phyloP scores from a whole-genome alignment of 2,888 invertebrate genomes.

The Scaptomyza tumidula region DNA sequence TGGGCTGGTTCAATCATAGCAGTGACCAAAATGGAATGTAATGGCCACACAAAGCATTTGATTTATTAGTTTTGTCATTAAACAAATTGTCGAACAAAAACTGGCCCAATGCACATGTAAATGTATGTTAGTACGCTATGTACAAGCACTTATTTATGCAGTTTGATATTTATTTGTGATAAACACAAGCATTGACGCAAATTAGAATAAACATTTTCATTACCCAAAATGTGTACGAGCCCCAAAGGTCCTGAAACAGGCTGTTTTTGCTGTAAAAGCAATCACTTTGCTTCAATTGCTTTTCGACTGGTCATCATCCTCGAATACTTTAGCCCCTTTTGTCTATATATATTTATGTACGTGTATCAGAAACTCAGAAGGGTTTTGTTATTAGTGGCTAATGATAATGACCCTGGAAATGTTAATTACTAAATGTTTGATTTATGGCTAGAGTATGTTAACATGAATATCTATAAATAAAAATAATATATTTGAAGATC shows the following conservation, averaged over 20 bases:
- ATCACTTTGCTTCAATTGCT: slow-evolving; percentile 70
- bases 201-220: slow-evolving; percentile 80
- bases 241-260: slow-evolving; percentile 51
- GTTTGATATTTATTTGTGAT: slow-evolving; percentile 74
- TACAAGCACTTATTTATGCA: slow-evolving; percentile 55
- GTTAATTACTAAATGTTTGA: slow-evolving; percentile 9
- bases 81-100: slow-evolving; percentile 74
- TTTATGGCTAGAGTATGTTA: background rate
- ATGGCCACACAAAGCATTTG: slow-evolving; percentile 63
- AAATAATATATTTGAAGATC: background rate
- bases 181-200: slow-evolving; percentile 78
- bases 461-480: background rate
- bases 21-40: slow-evolving; percentile 48
- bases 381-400: slow-evolving; percentile 11
- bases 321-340: no score
- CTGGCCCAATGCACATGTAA: slow-evolving; percentile 17
- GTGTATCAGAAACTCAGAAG: slow-evolving; percentile 31
- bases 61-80: slow-evolving; percentile 76
- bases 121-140: slow-evolving; percentile 12
- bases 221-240: slow-evolving; percentile 66
- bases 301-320: slow-evolving; percentile 45
- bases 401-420: slow-evolving; percentile 19
- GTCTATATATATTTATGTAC: background rate
- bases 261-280: slow-evolving; percentile 29
- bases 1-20: background rate